Percentiles rank a stretch among this genome's conserved stretches.
These are phyloP conservation scores for Acanthurus leucopareius DNA, from an alignment of 2,797 vertebrate species.

Conservation along the genomic window DNA sequence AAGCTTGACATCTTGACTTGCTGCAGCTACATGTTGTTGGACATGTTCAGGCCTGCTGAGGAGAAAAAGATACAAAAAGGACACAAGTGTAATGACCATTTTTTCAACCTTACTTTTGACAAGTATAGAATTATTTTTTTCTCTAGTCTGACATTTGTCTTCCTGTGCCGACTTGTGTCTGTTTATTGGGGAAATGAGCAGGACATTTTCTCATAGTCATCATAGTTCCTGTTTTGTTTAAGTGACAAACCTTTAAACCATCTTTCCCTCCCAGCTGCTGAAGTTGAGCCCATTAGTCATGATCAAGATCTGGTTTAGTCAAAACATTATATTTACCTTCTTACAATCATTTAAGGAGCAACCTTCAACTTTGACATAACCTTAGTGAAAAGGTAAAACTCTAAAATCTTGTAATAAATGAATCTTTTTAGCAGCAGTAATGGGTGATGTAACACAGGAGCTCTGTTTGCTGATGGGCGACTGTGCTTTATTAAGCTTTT, in stretches of 20 bases:
- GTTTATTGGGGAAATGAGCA: too few relatives aligned
- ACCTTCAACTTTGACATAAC: neutral
- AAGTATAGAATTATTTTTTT: neutral
- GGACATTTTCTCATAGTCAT: constrained; percentile 15
- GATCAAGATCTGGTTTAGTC: constrained; percentile 20
- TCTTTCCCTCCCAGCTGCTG: constrained; percentile 1
- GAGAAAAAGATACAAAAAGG: neutral
- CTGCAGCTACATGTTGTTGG: neutral
- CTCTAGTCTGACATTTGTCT: neutral
- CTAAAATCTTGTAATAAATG: neutral
- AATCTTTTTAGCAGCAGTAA: neutral
- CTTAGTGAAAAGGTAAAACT: neutral
- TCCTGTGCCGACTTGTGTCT: too few relatives aligned
- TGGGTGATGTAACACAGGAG: too few relatives aligned
- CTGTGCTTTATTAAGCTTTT: too few relatives aligned
- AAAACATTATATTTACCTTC: constrained; percentile 14
- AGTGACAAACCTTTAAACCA: constrained; percentile 4
- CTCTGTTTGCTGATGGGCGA: too few relatives aligned
- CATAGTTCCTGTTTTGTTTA: constrained; percentile 10
- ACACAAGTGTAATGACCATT: neutral
- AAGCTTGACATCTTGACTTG: constrained; percentile 12
- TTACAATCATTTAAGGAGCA: neutral
- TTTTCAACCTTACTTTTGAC: neutral
- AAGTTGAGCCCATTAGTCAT: constrained; percentile 36
- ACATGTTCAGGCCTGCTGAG: constrained; percentile 11